Base-by-base conservation (phyloP, 2,888 invertebrate species). In the Augiades crinisus region DNA sequence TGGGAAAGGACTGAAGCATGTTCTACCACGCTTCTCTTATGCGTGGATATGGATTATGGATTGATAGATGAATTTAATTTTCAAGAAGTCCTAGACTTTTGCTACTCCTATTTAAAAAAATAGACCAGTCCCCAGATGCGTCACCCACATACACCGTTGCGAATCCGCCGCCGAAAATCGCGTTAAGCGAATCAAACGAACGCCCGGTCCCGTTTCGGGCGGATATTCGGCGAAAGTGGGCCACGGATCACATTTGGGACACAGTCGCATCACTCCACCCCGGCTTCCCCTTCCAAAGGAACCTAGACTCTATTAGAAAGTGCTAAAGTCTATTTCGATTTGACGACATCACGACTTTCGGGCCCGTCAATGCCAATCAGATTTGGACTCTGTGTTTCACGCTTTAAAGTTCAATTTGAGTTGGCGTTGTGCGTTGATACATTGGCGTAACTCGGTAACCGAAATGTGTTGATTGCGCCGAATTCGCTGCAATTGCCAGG, bases 181-280 rank as follows among this genome's bases (percentile, higher is more conserved):
- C 65, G 71, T 75, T 72, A 75, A 65, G 67, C 71, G 70, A 72
- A 72, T 67, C 72, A 70, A 73, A 75, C 74, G 61, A 75, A 52
- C 62, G 64, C 62, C 66, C 65, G 78, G 60, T 76, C 79, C 65
- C 68, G 60, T 68, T 78, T 63, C 65, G 59, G 68, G 62, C 78
- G 79, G 78, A 78, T 70, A 68, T 62, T 57, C 47, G 60, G 69
- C 70, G 73, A 78, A 80, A 78, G 70, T 78, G 65, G 75, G 72
- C 63, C 75, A 65, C 64, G 57, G 57, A 50, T 47, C 49, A 54
- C 57, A 63, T 60, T 57, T 53, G 59, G 63, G 61, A 61, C 62
- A 61, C 54, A 55, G 52, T 47, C 52, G 40, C 40, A 38, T 33
- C 47, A 40, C 14, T 14, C 13, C 40, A 40, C 40, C 31, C 38